These are phyloP conservation scores for Prosapia bicincta DNA, from an alignment of 2,888 invertebrate species.

Conservation along the genomic window DNA sequence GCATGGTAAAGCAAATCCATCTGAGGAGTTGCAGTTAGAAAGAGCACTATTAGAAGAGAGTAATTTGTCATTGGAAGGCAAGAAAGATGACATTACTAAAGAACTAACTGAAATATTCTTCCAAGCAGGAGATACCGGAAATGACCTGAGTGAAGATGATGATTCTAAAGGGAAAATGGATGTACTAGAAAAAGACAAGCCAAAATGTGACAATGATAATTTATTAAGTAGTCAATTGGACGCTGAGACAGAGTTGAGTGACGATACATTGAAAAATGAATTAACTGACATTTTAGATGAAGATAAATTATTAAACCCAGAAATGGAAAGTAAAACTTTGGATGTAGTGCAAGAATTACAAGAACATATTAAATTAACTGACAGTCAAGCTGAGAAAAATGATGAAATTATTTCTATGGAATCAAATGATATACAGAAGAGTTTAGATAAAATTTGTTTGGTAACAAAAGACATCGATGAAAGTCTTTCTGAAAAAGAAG, in stretches of 20 bases:
- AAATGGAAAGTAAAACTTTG: background rate
- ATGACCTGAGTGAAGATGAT: background rate
- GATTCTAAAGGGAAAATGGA: no score
- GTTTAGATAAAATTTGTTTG: background rate
- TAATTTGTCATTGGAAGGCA: constrained; percentile 9
- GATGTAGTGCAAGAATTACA: background rate
- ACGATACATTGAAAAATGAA: background rate
- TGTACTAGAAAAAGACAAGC: constrained; percentile 17
- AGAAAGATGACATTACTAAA: constrained; percentile 23
- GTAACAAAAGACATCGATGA: background rate
- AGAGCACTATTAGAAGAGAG: constrained; percentile 11
- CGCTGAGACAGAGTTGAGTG: background rate
- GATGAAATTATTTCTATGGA: background rate
- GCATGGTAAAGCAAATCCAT: background rate
- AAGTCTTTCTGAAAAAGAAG: constrained; percentile 3
- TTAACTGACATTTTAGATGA: constrained; percentile 4
- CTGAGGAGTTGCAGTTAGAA: background rate
- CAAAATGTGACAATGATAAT: constrained; percentile 12
- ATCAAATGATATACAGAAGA: background rate
- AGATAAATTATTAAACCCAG: background rate
- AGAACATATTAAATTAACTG: background rate
- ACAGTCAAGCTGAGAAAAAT: background rate
- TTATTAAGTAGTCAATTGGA: background rate
- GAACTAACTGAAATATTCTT: constrained; percentile 21
- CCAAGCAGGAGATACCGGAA: constrained; percentile 3